A percentile compares a stretch with the other conserved stretches of the same genome.
phyloP scores from a whole-genome alignment of 1,140 invertebrate species.

The Dendrolimus punctatus region DNA sequence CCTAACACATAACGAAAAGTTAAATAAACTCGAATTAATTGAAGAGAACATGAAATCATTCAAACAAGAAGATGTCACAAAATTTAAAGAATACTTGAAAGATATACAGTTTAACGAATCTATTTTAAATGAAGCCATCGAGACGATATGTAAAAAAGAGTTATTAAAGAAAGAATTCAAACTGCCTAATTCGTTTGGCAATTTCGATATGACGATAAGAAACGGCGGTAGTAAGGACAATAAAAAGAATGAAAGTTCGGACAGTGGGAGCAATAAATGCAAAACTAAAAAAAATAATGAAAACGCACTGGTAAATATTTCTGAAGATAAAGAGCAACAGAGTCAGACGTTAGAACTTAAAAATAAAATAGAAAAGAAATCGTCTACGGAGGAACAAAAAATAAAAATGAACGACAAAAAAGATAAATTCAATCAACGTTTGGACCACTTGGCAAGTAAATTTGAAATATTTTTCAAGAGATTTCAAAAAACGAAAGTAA shows the following conservation, averaged over 20 bases:
- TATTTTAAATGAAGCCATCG: constrained; percentile 8
- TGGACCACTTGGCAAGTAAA: background rate
- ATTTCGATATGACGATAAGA: constrained; percentile 11
- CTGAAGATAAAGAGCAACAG: too few species aligned
- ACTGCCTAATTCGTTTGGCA: constrained; percentile 15
- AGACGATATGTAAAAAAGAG: constrained; percentile 7
- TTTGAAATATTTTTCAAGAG: constrained; percentile 6
- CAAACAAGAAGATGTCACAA: constrained; percentile 7
- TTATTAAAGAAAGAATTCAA: constrained; percentile 7
- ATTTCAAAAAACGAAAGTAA: constrained; percentile 2
- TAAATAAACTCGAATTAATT: constrained; percentile 7
- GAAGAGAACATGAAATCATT: constrained; percentile 8
- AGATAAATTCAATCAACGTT: too few species aligned
- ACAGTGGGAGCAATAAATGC: too few species aligned
- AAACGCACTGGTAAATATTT: too few species aligned
- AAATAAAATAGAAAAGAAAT: background rate
- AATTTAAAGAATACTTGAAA: constrained; percentile 4
- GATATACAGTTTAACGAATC: constrained; percentile 5
- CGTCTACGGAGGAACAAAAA: background rate
- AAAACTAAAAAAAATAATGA: too few species aligned
- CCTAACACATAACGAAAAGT: constrained; percentile 8
- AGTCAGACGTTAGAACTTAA: too few species aligned
- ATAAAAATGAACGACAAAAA: too few species aligned
- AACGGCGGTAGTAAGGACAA: background rate
- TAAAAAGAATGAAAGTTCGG: background rate